Percentiles rank a stretch among this genome's conserved stretches.
These are phyloP conservation scores for Tethya wilhelma DNA, from an alignment of 37 sponge, comb jelly and placozoan genomes.

Conservation along the genomic window DNA sequence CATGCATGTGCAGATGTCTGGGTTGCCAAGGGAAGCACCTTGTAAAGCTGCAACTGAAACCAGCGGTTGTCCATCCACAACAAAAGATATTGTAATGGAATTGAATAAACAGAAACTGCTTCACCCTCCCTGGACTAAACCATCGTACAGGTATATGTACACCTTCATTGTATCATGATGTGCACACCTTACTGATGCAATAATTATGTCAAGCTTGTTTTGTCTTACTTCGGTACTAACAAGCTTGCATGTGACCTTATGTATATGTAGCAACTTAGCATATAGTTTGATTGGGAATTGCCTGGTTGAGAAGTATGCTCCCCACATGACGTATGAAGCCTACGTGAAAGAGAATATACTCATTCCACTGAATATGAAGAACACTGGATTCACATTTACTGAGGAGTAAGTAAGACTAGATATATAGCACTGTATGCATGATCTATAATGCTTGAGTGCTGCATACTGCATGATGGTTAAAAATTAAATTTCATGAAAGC, in stretches of 20 bases:
- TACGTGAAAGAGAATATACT: constrained; percentile 67
- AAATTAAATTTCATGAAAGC: no score
- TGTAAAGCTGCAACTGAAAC: constrained; percentile 13
- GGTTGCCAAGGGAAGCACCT: constrained; percentile 71
- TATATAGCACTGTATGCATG: not conserved
- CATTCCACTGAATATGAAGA: constrained; percentile 52
- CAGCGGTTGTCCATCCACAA: constrained; percentile 38
- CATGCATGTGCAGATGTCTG: constrained; percentile 60
- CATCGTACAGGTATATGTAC: constrained; percentile 64
- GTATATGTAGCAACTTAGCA: constrained; percentile 18
- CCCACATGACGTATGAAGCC: constrained; percentile 57
- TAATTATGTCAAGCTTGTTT: no score
- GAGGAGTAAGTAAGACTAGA: no score
- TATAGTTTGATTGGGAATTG: constrained; percentile 51
- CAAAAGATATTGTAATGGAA: constrained; percentile 17
- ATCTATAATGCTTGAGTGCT: not conserved
- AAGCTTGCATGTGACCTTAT: no score
- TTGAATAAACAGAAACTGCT: constrained; percentile 25
- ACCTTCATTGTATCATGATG: not conserved
- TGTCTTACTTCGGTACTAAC: not conserved
- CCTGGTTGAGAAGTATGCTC: constrained; percentile 27
- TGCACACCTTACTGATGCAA: not conserved
- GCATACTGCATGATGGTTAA: no score
- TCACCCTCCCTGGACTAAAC: constrained; percentile 54
- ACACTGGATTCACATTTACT: constrained; percentile 77